phyloP scores from a whole-genome alignment of 2,888 invertebrate species.

The Andrena praecox region DNA sequence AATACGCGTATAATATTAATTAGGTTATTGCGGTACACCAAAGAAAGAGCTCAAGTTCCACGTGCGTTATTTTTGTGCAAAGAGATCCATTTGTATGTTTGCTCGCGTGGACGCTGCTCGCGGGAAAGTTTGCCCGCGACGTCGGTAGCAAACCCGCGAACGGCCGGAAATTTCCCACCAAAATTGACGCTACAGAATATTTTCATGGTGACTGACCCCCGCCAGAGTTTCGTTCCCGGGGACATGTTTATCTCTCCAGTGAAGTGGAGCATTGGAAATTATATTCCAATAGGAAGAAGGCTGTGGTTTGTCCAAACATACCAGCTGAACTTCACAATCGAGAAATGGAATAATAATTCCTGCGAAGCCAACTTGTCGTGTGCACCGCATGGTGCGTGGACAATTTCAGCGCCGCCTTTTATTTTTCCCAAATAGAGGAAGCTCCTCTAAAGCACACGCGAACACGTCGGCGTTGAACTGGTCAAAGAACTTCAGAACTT shows the following conservation, averaged over 20 bases:
- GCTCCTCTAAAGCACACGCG: no score
- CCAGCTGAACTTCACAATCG: no score
- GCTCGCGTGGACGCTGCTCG: not conserved
- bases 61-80: not conserved
- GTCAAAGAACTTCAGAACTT: not conserved
- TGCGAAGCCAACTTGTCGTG: no score
- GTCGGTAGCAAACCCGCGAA: not conserved
- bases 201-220: not conserved
- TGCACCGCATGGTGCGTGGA: no score
- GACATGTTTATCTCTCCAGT: conserved; percentile 4
- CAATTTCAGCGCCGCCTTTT: no score
- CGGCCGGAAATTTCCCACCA: not conserved
- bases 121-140: not conserved
- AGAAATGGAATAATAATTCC: no score
- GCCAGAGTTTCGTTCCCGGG: not conserved
- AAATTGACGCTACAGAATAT: conserved; percentile 1
- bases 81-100: not conserved
- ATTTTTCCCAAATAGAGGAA: no score
- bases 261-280: not conserved
- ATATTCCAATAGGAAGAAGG: not conserved
- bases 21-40: not conserved
- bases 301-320: no score
- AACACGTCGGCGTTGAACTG: no score
- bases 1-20: conserved; percentile 19
- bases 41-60: not conserved